Conservation (phyloP, 1,140 invertebrate genomes). For the Vollenhovia emeryi region DNA sequence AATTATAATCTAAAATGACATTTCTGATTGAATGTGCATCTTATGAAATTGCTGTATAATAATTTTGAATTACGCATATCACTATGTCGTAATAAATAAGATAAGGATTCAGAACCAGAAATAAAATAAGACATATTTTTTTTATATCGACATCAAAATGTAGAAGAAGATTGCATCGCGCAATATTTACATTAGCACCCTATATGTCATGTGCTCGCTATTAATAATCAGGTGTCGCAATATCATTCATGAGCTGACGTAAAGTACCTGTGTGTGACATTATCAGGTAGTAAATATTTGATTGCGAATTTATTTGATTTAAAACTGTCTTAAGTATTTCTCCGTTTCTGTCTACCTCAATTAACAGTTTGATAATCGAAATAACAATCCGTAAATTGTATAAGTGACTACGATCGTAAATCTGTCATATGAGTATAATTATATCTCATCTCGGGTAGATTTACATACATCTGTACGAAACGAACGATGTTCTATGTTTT, state of each 20-base stretch:
- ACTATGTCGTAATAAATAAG: not conserved
- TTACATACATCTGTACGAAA: not conserved
- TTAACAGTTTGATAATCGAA: conserved; percentile 6
- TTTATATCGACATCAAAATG: not conserved
- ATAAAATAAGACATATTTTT: not conserved
- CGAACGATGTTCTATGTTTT: not conserved
- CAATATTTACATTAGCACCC: conserved; percentile 5
- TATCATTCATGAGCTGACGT: not conserved
- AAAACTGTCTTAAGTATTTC: not conserved
- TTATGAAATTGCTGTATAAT: not conserved
- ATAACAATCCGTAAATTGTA: not conserved
- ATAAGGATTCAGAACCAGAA: not conserved
- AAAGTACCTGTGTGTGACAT: not conserved
- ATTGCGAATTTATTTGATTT: not conserved
- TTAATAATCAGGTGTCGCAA: conserved; percentile 11
- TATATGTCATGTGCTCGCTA: not conserved
- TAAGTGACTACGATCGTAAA: not conserved
- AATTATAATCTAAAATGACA: not conserved
- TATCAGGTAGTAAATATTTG: not conserved
- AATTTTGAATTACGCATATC: not conserved
- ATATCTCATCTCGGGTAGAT: not conserved
- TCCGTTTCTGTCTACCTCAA: not conserved
- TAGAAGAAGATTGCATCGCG: not conserved
- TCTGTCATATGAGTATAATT: not conserved
- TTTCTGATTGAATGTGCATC: not conserved